These are phyloP conservation scores for Amblyornis subalaris DNA, from an alignment of 2,113 vertebrate genomes.

Conservation along the genomic window DNA sequence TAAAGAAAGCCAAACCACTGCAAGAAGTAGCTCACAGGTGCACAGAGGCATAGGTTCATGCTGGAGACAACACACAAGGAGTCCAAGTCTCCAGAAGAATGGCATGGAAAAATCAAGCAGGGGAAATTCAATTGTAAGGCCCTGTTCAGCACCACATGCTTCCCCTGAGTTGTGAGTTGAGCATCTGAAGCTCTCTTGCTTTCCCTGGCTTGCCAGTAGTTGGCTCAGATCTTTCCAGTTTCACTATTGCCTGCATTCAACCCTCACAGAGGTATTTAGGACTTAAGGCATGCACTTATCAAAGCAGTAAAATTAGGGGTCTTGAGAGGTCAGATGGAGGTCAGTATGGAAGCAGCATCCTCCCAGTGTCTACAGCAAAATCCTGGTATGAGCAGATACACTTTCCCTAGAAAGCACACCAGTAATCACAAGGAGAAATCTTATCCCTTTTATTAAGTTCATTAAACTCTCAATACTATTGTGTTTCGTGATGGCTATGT, in stretches of 20 bases:
- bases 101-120: rapidly evolving
- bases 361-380: not conserved
- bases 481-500: not conserved
- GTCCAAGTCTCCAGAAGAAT: not conserved
- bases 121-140: not conserved
- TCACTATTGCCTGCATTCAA: not conserved
- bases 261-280: not conserved
- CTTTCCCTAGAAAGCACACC: not conserved
- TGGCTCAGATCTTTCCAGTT: not conserved
- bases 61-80: not conserved
- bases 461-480: not conserved
- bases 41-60: not conserved
- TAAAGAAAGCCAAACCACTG: not conserved
- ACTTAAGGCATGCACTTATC: not conserved
- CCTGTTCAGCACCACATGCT: not conserved
- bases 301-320: not conserved
- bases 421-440: not conserved
- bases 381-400: not conserved
- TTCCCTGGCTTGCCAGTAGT: not conserved
- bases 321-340: not conserved
- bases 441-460: not conserved
- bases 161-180: not conserved
- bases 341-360: not conserved
- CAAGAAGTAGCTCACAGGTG: rapidly evolving
- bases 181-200: not conserved